phyloP scores from a whole-genome alignment of 2,113 vertebrate species.

The Isichthys henryi region DNA sequence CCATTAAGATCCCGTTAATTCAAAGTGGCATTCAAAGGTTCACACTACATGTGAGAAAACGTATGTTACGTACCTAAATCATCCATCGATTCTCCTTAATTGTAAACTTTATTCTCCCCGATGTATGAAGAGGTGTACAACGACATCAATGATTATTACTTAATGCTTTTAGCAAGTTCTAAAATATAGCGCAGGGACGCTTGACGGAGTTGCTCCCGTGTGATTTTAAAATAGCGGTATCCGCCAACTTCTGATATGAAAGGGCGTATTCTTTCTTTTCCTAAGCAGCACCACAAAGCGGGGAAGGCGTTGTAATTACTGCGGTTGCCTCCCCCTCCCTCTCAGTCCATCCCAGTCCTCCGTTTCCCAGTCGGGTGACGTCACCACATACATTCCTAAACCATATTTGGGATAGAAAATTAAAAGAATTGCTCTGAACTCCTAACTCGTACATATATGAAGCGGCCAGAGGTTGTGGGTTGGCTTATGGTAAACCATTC shows the following conservation, averaged over 20 bases:
- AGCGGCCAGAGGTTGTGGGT: background rate
- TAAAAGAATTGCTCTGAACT: constrained; percentile 20
- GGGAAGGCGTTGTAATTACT: constrained; percentile 51
- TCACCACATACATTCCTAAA: constrained; percentile 59
- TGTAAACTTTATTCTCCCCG: background rate
- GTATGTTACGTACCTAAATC: constrained; percentile 21
- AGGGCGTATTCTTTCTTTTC: constrained; percentile 50
- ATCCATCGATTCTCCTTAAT: constrained; percentile 14
- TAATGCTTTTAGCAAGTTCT: background rate
- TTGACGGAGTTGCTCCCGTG: background rate
- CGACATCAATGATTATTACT: background rate
- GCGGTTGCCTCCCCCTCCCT: constrained; percentile 39
- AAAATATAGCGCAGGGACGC: background rate
- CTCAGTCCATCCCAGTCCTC: constrained; percentile 16
- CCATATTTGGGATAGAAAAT: constrained; percentile 61
- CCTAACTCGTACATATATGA: constrained; percentile 1
- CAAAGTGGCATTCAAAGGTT: background rate
- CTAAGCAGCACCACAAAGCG: constrained; percentile 39
- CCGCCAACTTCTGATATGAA: constrained; percentile 36
- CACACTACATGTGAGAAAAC: constrained; percentile 4
- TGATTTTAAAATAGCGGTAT: constrained; percentile 47
- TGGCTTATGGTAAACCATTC: background rate
- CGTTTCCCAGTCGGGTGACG: constrained; percentile 49
- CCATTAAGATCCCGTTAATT: constrained; percentile 1
- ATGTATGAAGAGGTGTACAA: background rate